These are phyloP conservation scores for Polyommatus iphigenia DNA, from an alignment of 2,888 invertebrate genomes.

Conservation along the genomic window DNA sequence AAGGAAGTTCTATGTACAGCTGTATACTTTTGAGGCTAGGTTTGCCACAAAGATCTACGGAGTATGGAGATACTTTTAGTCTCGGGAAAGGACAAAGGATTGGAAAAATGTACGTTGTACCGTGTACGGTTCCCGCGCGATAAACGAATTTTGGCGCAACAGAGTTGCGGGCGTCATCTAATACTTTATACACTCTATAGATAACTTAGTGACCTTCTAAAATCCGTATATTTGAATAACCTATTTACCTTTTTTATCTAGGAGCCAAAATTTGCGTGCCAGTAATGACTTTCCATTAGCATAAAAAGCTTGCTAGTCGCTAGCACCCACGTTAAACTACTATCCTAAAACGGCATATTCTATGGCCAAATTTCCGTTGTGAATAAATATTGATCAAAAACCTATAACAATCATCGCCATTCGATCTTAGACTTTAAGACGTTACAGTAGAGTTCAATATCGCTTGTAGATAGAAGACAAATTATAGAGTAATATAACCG, in stretches of 20 bases:
- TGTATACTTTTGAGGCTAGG: no score
- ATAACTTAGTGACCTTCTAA: background rate
- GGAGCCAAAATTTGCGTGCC: conserved; percentile 24
- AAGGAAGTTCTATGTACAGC: no score
- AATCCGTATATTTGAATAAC: background rate
- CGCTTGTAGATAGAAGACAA: background rate
- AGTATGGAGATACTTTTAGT: no score
- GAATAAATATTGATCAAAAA: conserved; percentile 26
- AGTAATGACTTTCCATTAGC: conserved; percentile 2
- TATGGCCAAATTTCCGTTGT: conserved; percentile 19
- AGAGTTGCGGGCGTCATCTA: no score
- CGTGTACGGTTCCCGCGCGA: no score
- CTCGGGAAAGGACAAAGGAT: no score
- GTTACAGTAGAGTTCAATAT: background rate
- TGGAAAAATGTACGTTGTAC: no score
- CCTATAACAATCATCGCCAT: background rate
- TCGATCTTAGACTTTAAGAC: background rate
- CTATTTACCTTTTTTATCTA: background rate
- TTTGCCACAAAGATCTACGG: no score
- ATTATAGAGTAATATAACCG: background rate
- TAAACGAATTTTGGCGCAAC: no score
- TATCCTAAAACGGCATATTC: conserved; percentile 15
- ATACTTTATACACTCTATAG: background rate
- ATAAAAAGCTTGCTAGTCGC: background rate
- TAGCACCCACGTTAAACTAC: conserved; percentile 9